phyloP scores from a whole-genome alignment of 2,888 invertebrate genomes.

The Drosophila demipolita region DNA sequence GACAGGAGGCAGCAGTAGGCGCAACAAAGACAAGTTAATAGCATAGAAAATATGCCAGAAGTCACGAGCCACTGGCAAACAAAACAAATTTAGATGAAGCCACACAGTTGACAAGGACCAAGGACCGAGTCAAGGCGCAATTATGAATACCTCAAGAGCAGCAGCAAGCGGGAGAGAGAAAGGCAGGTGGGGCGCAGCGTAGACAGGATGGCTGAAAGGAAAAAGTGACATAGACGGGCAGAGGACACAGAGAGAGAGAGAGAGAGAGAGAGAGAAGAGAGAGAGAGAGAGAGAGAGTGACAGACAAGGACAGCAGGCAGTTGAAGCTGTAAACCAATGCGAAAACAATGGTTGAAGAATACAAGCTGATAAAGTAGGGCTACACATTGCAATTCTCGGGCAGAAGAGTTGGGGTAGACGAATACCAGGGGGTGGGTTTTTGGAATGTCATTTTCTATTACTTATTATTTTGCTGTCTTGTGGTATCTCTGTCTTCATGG shows the following conservation, averaged over 20 bases:
- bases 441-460: conserved; percentile 50
- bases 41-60: conserved; percentile 55
- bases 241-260: background rate
- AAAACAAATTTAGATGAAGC: conserved; percentile 49
- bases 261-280: background rate
- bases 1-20: background rate
- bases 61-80: conserved; percentile 42
- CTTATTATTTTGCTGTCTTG: conserved; percentile 47
- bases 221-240: background rate
- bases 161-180: background rate
- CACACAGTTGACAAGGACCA: conserved; percentile 46
- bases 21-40: conserved; percentile 37
- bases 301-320: background rate
- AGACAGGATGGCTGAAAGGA: background rate
- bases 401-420: background rate
- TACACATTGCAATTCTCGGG: conserved; percentile 9
- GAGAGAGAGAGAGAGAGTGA: background rate
- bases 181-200: background rate
- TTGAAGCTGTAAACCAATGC: conserved; percentile 1
- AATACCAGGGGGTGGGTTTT: background rate
- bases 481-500: conserved; percentile 31
- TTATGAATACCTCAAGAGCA: conserved; percentile 62
- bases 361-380: conserved; percentile 23
- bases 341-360: conserved; percentile 1
- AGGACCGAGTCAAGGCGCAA: conserved; percentile 46